Percentiles rank a stretch among this genome's conserved stretches.
Conservation (phyloP, 2,797 vertebrate species). For the Mus minutoides region DNA sequence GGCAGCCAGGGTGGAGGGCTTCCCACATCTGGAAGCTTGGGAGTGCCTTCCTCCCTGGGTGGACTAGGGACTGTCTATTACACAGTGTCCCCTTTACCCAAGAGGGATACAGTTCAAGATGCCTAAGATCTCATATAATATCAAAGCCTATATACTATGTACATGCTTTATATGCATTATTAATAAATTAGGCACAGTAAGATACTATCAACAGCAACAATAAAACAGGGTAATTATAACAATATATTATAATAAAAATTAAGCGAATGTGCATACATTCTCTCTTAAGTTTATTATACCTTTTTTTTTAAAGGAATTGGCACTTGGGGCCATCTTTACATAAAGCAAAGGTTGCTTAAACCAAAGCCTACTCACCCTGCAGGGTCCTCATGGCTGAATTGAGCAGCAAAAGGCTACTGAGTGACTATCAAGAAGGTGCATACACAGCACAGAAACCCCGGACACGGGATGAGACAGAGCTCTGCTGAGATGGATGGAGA, state of each 20-base stretch:
- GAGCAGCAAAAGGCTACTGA: neutral
- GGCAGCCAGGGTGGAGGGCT: too few relatives aligned
- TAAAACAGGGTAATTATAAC: neutral
- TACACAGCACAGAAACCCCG: neutral
- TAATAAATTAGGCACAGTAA: neutral
- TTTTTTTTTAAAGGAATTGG: neutral
- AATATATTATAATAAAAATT: neutral
- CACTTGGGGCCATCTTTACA: neutral
- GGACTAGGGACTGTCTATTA: neutral
- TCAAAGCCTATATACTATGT: neutral
- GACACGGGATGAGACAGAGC: too few relatives aligned
- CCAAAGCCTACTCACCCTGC: too few relatives aligned
- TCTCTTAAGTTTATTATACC: neutral
- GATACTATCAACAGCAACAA: neutral
- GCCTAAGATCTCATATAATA: neutral
- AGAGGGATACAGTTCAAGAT: neutral
- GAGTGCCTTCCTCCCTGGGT: fast-evolving
- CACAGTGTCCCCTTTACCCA: neutral
- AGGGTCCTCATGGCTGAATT: too few relatives aligned
- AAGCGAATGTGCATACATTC: neutral
- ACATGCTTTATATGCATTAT: neutral
- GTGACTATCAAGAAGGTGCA: neutral
- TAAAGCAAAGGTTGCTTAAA: neutral
- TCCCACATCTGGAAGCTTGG: neutral
- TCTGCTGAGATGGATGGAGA: neutral